Base-by-base conservation (phyloP, 1,140 invertebrate species). In the Ctenoplectra terminalis region DNA sequence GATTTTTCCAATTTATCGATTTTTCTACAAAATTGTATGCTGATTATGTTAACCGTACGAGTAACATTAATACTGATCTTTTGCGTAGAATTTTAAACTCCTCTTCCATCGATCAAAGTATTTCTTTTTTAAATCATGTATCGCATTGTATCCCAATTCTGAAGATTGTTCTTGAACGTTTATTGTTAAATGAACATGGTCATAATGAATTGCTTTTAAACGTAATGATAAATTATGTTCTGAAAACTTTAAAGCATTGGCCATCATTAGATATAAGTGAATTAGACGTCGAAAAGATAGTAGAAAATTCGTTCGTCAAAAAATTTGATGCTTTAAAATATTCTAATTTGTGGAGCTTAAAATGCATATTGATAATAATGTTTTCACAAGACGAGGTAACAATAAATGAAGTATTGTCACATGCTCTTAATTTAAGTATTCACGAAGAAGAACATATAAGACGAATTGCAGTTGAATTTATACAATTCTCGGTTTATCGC, bases 1-100 rank as follows among this genome's bases (percentile, higher is more conserved):
- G 89, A 31, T 92, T 91, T 75, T 89, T 87, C 52, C 88, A 91
- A 48, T 92, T 90, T 70, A 17, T 92, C 2, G 85, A 88, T 29
- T 40, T 87, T 63, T 69, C 86, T 34, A 81, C 82, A 34, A 73
- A 72, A 17, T 50, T 88, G 1, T 87, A 85, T 20, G 86, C 85
- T 1, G 15, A 63, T 7, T 40, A 79, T 60, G 6, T 86, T 37
- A 78, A 75, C 56, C 31, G 46, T 37, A 66, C 54, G n/a, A 66
- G 23, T 77, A 72, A 40, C 13, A 77, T 78, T 13, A 54, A 87
- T 66, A 13, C 3, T 6, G 63, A 75, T 34, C 67, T 75, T 50
- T 26, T 90, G 17, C n/a, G 73, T 26, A 40, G 46, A 20, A 82
- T 91, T 50, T 52, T 92, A 23, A 64, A 61, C 8, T 85, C 82